Base-by-base conservation (phyloP, 1,140 invertebrate genomes). In the Olivierus martensii region DNA sequence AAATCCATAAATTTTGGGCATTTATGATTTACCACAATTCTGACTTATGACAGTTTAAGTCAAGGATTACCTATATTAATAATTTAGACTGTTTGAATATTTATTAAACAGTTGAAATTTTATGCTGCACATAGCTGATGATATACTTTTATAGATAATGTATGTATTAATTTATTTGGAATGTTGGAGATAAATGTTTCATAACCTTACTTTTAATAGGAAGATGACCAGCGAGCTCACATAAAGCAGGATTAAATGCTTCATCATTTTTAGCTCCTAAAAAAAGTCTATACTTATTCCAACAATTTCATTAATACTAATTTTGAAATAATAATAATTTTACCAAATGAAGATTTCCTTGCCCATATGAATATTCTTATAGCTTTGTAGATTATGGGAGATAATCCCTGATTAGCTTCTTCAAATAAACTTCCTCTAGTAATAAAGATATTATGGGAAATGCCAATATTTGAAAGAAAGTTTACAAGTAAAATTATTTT, bases 381-480 rank as follows among this genome's bases (percentile, higher is more conserved):
- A 38, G 72, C 69, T 48, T 69, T 61, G 14, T 36, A 39, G 5
- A 45, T 5, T 7, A 12, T 39, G 28, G 28, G 28, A 47, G 7
- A 10, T 28, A 36, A 43, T 42, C 46, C 53, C 58, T 61, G n/a
- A 44, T 52, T 22, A 17, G 38, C 21, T n/a, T 46, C 35, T 15
- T 58, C 46, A 36, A 60, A 53, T 48, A 41, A 60, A 48, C 65
- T 70, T 4, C 75, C 76, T 64, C 76, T 65, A 12, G 79, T 82
- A 15, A 83, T 71, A 46, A 76, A 78, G 37, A 84, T 60, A 66
- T 84, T 84, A 61, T 84, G 79, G 10, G 81, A 72, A 42, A 82
- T 72, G 46, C 76, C 67, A 17, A 74, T 72, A 22, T 71, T 57
- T 51, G 77, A 66, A 4, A 83, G 67, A 60, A 71, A 74, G 17